These are phyloP conservation scores for Phoeniculus purpureus DNA, from an alignment of 2,797 vertebrate species.

Conservation along the genomic window DNA sequence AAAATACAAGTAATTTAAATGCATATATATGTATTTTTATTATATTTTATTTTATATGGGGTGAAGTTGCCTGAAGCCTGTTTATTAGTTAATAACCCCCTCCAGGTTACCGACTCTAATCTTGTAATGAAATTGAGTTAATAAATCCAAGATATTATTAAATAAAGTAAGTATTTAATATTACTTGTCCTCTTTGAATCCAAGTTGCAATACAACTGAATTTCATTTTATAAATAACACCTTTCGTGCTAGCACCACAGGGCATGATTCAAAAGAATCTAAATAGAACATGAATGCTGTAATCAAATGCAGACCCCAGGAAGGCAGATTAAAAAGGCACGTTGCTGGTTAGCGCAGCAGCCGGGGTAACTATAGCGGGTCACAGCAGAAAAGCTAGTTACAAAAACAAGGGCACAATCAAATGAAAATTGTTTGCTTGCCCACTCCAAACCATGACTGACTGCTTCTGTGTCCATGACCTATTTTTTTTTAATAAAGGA, in stretches of 20 bases:
- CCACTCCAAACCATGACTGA: conserved; percentile 58
- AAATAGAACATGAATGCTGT: conserved; percentile 85
- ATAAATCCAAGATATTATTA: conserved; percentile 85
- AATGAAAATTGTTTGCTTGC: conserved; percentile 73
- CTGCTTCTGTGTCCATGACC: conserved; percentile 50
- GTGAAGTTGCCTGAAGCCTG: conserved; percentile 64
- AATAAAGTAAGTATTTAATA: conserved; percentile 84
- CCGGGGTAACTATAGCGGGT: conserved; percentile 79
- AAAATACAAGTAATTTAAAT: conserved; percentile 61
- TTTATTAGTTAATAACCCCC: conserved; percentile 76
- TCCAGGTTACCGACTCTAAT: conserved; percentile 74
- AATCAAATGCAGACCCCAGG: conserved; percentile 85
- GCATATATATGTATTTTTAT: conserved; percentile 55
- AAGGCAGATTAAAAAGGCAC: conserved; percentile 84
- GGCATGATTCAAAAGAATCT: conserved; percentile 85
- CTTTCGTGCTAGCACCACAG: conserved; percentile 84
- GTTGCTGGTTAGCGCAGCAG: conserved; percentile 78
- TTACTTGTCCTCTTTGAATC: conserved; percentile 83
- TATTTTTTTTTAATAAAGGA: conserved; percentile 59
- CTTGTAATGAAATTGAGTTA: conserved; percentile 82
- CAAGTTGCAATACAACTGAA: conserved; percentile 85
- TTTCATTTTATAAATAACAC: conserved; percentile 87
- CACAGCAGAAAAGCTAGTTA: conserved; percentile 78
- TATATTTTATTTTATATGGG: conserved; percentile 42
- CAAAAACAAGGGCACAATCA: conserved; percentile 75